Base-by-base conservation (phyloP, 2,113 vertebrate species). In the Gambusia affinis region DNA sequence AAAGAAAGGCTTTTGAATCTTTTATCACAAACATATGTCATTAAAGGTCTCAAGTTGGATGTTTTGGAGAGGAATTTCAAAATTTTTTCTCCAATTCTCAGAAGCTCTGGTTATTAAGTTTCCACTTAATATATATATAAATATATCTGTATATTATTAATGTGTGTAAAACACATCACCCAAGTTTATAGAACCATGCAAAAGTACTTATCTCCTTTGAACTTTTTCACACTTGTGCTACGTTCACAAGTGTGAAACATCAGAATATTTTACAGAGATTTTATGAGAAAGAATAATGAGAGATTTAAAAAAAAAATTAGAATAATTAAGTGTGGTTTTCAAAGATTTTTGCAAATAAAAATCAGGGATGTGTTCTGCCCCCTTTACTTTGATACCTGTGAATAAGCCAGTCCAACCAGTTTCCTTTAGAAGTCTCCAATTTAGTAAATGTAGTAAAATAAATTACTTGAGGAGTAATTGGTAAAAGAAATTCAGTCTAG, bases 1-100 rank as follows among this genome's bases (percentile, higher is more conserved):
- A 72, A 85, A 71, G 73, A 64, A n/a, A 54, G 47, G 44, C 83
- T 61, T 78, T 78, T 79, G 67, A 64, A 85, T 85, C 70, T 74
- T 85, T 87, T 72, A 85, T 87, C 66, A 64, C 60, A 67, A 63
- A 65, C 78, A 88, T 80, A 70, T 81, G 83, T 63, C 47, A 54
- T 62, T 70, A 54, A 57, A 72, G 37, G 60, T 74, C 67, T 39
- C 39, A 62, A 66, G 24, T 70, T 78, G 44, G 31, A 57, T 51
- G 29, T 28, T 42, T 75, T 42, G 35, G 61, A 14, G 69, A 19
- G 37, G 24, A 24, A 47, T 83, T 88, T 72, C 35, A 12, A 11
- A 11, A 2, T 11, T 70, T 64, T 63, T 30, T 42, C n/a, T 37
- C 37, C 12, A 42, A 67, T 76, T 19, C 14, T 67, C 14, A 28